Conservation (phyloP, 2,113 vertebrate species). For the Pardalotus punctatus region DNA sequence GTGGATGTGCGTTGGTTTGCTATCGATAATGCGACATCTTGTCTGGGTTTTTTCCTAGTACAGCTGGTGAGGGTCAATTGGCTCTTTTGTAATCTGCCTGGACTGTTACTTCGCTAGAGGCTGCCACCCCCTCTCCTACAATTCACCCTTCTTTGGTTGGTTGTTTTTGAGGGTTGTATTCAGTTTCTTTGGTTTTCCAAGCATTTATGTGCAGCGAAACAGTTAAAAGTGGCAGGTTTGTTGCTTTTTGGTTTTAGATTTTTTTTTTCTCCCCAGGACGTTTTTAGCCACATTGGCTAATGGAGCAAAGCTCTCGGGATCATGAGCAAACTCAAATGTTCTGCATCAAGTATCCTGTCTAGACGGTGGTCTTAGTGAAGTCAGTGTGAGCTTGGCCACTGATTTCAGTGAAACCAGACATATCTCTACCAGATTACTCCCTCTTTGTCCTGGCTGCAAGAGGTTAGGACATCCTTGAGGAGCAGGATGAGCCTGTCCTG, state of each 20-base stretch:
- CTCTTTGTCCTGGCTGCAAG: conserved; percentile 1
- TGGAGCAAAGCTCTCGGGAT: conserved; percentile 4
- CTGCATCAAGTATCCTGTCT: conserved; percentile 20
- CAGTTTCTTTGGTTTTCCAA: background rate
- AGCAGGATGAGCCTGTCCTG: background rate
- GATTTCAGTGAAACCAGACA: conserved; percentile 62
- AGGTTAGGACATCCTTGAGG: background rate
- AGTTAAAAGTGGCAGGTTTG: conserved; percentile 47
- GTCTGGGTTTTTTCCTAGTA: background rate
- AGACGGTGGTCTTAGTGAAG: conserved; percentile 44
- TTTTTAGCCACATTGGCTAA: conserved; percentile 71
- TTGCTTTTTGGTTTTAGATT: background rate
- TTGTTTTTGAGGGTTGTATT: conserved; percentile 1
- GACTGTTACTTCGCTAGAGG: conserved; percentile 20
- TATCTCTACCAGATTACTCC: conserved; percentile 11
- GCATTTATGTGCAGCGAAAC: background rate
- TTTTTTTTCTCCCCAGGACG: background rate
- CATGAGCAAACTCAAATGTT: background rate
- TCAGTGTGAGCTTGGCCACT: conserved; percentile 6
- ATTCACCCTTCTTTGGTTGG: background rate
- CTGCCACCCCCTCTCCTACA: conserved; percentile 25
- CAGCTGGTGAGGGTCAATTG: background rate
- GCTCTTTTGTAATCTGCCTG: conserved; percentile 20
- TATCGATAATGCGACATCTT: background rate
- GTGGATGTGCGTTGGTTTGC: conserved; percentile 46